These are phyloP conservation scores for Falcaria lacertinaria DNA, from an alignment of 2,888 invertebrate genomes.

Conservation along the genomic window DNA sequence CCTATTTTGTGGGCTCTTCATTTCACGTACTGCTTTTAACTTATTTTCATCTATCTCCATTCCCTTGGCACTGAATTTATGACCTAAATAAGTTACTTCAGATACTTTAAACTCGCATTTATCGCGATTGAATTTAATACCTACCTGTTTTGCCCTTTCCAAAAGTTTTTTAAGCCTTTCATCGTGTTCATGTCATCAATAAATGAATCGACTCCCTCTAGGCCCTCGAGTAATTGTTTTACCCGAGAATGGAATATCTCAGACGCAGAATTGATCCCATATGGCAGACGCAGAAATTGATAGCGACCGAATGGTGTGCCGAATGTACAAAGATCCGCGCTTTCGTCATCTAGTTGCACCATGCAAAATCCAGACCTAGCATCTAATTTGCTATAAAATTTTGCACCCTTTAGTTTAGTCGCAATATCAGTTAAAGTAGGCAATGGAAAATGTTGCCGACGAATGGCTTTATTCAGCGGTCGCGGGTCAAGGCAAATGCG, in stretches of 20 bases:
- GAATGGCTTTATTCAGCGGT: constrained; percentile 6
- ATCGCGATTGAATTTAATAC: constrained; percentile 12
- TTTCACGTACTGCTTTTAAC: constrained; percentile 8
- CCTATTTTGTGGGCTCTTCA: no score
- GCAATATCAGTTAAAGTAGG: constrained; percentile 13
- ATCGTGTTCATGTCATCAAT: neutral
- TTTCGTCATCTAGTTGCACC: constrained; percentile 10
- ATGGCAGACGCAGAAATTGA: constrained; percentile 7
- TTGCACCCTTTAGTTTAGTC: constrained; percentile 8
- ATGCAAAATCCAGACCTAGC: constrained; percentile 16
- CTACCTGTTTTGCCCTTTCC: constrained; percentile 7
- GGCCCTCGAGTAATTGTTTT: constrained; percentile 14
- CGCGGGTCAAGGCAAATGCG: constrained; percentile 14
- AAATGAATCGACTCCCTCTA: no score
- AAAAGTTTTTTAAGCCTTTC: constrained; percentile 5
- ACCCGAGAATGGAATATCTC: constrained; percentile 6
- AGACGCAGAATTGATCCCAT: constrained; percentile 9
- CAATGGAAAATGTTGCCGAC: constrained; percentile 9
- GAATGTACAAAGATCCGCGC: constrained; percentile 17
- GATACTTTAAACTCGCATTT: constrained; percentile 10
- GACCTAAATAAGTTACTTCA: neutral
- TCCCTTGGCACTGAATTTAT: neutral
- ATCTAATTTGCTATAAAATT: constrained; percentile 12
- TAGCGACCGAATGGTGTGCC: constrained; percentile 10
- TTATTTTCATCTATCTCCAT: constrained; percentile 5